phyloP scores from a whole-genome alignment of 92 coral and sea anemone species.

The Actinostola sp. region DNA sequence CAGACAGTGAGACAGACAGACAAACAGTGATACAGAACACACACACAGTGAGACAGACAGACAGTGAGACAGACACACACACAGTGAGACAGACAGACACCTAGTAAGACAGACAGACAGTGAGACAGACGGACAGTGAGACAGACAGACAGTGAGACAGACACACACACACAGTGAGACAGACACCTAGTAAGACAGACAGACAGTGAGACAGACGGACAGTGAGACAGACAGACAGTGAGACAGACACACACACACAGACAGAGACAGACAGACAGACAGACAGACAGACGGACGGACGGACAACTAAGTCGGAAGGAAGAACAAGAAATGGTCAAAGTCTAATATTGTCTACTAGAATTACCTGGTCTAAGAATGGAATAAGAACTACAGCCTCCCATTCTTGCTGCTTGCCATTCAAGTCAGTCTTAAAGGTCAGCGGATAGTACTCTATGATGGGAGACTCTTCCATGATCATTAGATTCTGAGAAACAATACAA shows the following conservation, averaged over 20 bases:
- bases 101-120: neutral
- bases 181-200: too few relatives aligned
- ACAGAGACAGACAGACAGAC: too few relatives aligned
- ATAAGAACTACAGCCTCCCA: conserved; percentile 99
- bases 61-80: too few relatives aligned
- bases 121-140: too few relatives aligned
- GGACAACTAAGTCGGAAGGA: too few relatives aligned
- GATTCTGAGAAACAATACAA: too few relatives aligned
- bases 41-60: neutral
- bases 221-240: neutral
- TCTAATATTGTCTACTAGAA: neutral
- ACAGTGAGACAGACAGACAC: too few relatives aligned
- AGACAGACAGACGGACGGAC: neutral
- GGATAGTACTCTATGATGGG: conserved; percentile 94
- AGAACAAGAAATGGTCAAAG: neutral
- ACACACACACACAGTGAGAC: too few relatives aligned
- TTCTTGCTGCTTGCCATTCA: conserved; percentile 97
- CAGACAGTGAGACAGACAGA: neutral
- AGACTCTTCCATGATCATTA: conserved; percentile 98
- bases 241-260: too few relatives aligned
- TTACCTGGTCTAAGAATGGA: conserved; percentile 95
- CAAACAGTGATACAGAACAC: too few relatives aligned
- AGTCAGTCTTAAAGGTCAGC: conserved; percentile 84
- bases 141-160: neutral
- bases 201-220: neutral